phyloP scores from a whole-genome alignment of 2,888 invertebrate genomes.

The Conus canariensis region DNA sequence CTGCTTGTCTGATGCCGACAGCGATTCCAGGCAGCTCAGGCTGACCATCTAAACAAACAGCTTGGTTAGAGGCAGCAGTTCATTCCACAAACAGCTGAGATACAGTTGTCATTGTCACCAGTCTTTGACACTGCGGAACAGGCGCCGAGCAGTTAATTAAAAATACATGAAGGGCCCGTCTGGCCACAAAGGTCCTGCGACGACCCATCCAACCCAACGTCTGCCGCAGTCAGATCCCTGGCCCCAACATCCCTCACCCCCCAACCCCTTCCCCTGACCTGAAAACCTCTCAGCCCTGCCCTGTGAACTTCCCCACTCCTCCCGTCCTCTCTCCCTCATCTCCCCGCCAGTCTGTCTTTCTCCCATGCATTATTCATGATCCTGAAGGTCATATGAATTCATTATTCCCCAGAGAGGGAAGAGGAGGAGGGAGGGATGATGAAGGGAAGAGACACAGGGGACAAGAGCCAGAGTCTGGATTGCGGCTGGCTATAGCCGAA shows the following conservation, averaged over 20 bases:
- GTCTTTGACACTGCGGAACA: neutral
- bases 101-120: no score
- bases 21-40: no score
- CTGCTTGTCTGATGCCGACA: no score
- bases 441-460: neutral
- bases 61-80: no score
- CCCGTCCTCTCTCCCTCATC: neutral
- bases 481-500: neutral
- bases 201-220: no score
- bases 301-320: neutral
- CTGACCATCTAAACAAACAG: no score
- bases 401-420: neutral
- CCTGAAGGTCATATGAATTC: neutral
- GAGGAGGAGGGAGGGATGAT: neutral
- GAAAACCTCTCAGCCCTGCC: neutral
- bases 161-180: neutral
- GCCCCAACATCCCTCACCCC: neutral
- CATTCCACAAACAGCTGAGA: no score
- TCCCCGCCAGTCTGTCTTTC: neutral
- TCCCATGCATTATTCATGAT: slow-evolving; percentile 24
- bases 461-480: neutral
- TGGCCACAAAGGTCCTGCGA: neutral
- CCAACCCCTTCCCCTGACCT: neutral
- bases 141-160: neutral
- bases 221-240: neutral